Base-by-base conservation (phyloP, 2,797 vertebrate species). In the Myotis myotis region DNA sequence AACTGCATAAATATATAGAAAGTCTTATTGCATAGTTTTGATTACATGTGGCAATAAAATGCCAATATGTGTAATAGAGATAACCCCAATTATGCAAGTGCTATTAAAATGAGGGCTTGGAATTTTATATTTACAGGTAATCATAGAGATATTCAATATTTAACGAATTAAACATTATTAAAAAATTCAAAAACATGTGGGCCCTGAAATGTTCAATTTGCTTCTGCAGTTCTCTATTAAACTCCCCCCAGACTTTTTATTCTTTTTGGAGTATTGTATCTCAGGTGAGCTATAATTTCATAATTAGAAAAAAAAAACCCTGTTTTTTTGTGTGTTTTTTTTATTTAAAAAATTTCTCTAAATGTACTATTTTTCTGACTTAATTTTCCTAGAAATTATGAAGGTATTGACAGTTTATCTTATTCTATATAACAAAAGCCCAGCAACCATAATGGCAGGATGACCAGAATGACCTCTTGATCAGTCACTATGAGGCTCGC, bases 241-340 rank as follows among this genome's bases (percentile, higher is more conserved):
- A 84, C 71, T 89, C n/a, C 30, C 49, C 4, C 6, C 33, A 22
- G 8, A 22, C 15, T 89, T 89, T 79, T 66, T 19, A 36, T 81
- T 92, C 30, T 44, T 49, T 96, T 93, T 87, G 55, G 85, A 94
- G 15, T 16, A 72, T 5, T 85, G 11, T 13, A 64, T 95, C 17
- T 86, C 53, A 72, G 30, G 30, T 80, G 23, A 93, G 55, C 47
- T 30, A 47, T 60, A 81, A 95, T 81, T 91, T 78, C 22, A 74
- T 81, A 33, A 47, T 85, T 79, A 71, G 28, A 66, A 78, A 74
- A 86, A 33, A 44, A 5, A 64, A 25, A 57, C 1, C 23, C 3
- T 25, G 25, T 60, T 60, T 4, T 57, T 20, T 12, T 66, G 3
- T 15, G 38, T 5, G 36, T 25, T 51, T 25, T n/a, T 89, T 71